A percentile compares a stretch with the other conserved stretches of the same genome.
These are phyloP conservation scores for Adelognathus sp. DNA, from an alignment of 2,888 invertebrate genomes.

Conservation along the genomic window DNA sequence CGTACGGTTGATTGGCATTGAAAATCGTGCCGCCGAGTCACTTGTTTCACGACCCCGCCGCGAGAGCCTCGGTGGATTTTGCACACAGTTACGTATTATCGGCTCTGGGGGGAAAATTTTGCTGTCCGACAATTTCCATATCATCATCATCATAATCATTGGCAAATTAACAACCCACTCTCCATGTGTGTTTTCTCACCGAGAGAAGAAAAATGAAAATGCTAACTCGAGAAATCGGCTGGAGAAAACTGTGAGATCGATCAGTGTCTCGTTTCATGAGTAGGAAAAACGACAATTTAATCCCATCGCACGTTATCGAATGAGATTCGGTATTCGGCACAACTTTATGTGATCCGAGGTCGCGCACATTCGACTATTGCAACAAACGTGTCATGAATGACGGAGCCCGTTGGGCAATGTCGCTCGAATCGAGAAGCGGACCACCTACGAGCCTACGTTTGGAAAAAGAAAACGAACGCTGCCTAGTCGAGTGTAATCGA, in stretches of 20 bases:
- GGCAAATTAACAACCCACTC: not conserved
- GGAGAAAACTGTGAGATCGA: not conserved
- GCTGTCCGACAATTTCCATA: not conserved
- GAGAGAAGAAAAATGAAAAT: not conserved
- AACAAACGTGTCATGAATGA: not conserved
- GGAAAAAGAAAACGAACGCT: not conserved
- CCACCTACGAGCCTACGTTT: not conserved
- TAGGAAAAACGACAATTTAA: constrained; percentile 1
- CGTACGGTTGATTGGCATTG: constrained; percentile 9
- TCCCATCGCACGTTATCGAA: constrained; percentile 5
- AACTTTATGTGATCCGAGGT: constrained; percentile 1
- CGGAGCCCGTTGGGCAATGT: not conserved
- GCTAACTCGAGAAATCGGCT: not conserved
- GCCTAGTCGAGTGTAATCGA: not conserved
- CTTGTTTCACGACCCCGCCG: not conserved
- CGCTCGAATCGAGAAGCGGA: not conserved
- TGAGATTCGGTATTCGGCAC: not conserved
- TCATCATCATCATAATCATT: not conserved
- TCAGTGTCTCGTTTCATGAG: not conserved
- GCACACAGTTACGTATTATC: not conserved
- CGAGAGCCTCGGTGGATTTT: not conserved
- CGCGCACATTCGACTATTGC: not conserved
- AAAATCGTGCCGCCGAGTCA: constrained; percentile 7
- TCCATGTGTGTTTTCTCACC: not conserved
- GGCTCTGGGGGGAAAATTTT: not conserved